A percentile compares a stretch with the other conserved stretches of the same genome.
These are phyloP conservation scores for Quadroppia sp. DNA, from an alignment of 2,888 invertebrate genomes.

Conservation along the genomic window DNA sequence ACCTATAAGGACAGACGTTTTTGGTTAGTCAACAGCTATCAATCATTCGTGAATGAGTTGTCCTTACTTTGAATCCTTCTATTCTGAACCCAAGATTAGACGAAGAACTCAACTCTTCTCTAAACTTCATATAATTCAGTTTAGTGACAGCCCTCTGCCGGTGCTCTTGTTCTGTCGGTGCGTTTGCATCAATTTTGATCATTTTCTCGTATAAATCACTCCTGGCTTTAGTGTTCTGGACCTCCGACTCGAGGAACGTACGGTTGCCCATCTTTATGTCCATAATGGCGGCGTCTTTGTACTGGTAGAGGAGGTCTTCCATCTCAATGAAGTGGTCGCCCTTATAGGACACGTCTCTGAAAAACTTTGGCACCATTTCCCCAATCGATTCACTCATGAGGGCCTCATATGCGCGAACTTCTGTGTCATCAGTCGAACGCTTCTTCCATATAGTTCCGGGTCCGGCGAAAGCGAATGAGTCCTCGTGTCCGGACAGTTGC, in stretches of 20 bases:
- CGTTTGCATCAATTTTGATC: conserved; percentile 80
- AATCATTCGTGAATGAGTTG: not conserved
- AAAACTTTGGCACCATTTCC: conserved; percentile 75
- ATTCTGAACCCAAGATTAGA: conserved; percentile 90
- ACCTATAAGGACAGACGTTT: conserved; percentile 50
- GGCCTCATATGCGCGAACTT: conserved; percentile 64
- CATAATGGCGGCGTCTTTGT: conserved; percentile 88
- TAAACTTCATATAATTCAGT: conserved; percentile 77
- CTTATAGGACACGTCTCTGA: conserved; percentile 63
- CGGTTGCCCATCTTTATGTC: conserved; percentile 93
- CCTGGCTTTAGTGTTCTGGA: conserved; percentile 68
- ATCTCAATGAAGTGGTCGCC: conserved; percentile 76
- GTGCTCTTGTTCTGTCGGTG: conserved; percentile 80
- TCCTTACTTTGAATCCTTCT: conserved; percentile 76
- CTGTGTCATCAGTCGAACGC: conserved; percentile 60
- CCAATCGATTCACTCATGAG: conserved; percentile 73
- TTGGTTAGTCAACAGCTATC: no score
- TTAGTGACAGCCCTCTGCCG: conserved; percentile 80
- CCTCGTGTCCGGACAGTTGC: conserved; percentile 79
- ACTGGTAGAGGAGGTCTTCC: conserved; percentile 85
- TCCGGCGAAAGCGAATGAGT: conserved; percentile 79
- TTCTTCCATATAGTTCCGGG: conserved; percentile 92
- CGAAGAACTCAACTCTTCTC: conserved; percentile 88
- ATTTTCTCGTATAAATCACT: conserved; percentile 91
- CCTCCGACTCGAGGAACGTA: conserved; percentile 93